phyloP scores from a whole-genome alignment of 2,113 vertebrate species.

The Zingel zingel region DNA sequence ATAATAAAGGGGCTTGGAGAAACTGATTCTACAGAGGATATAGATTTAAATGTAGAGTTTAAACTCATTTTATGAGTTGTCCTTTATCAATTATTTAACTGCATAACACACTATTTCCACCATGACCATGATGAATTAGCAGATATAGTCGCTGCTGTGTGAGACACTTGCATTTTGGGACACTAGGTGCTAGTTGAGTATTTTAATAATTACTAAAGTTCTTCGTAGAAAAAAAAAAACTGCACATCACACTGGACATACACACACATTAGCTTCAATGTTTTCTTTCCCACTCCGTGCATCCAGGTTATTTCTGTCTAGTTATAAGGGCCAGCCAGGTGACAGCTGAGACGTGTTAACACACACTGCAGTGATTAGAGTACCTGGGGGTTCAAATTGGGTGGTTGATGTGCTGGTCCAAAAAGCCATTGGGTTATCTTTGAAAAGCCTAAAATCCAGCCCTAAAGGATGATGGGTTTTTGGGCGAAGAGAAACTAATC shows the following conservation, averaged over 20 bases:
- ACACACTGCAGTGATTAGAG: slow-evolving; percentile 87
- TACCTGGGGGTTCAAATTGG: slow-evolving; percentile 94
- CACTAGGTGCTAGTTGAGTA: neutral
- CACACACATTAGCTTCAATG: slow-evolving; percentile 67
- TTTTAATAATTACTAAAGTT: neutral
- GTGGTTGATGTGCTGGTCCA: slow-evolving; percentile 93
- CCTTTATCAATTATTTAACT: neutral
- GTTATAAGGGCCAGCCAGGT: slow-evolving; percentile 79
- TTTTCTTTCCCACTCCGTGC: slow-evolving; percentile 73
- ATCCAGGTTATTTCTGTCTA: slow-evolving; percentile 83
- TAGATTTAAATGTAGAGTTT: neutral
- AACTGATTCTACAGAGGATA: too few species aligned
- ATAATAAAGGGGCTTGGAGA: neutral
- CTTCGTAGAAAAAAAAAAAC: slow-evolving; percentile 18
- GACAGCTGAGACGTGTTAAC: slow-evolving; percentile 81
- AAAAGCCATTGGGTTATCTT: slow-evolving; percentile 99
- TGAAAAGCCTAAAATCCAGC: slow-evolving; percentile 99
- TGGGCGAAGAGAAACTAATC: slow-evolving; percentile 76
- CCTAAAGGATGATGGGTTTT: slow-evolving; percentile 91
- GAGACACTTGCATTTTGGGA: neutral
- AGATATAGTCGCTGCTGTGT: neutral
- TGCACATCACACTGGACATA: slow-evolving; percentile 75
- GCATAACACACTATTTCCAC: neutral
- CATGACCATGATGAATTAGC: neutral
- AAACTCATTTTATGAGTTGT: neutral